Percentiles rank a stretch among this genome's conserved stretches.
phyloP scores from a whole-genome alignment of 2,797 vertebrate species.

The Galagoides demidoff region DNA sequence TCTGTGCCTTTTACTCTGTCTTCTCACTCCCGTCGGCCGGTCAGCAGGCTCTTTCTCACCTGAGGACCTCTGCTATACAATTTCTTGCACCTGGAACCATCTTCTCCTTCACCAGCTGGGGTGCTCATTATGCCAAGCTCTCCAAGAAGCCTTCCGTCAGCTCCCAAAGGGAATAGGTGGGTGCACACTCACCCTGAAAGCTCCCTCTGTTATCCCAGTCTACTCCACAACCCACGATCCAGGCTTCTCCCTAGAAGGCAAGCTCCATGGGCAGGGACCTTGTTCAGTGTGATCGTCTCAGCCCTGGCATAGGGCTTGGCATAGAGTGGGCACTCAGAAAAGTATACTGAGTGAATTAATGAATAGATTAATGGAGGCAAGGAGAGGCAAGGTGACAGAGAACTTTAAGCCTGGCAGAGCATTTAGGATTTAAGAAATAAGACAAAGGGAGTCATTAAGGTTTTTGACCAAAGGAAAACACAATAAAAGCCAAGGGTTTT shows the following conservation, averaged over 20 bases:
- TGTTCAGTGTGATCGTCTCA: not conserved
- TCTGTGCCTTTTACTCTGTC: not conserved
- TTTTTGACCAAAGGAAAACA: conserved; percentile 64
- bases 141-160: not conserved
- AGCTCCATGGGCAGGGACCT: not conserved
- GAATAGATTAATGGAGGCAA: not conserved
- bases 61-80: not conserved
- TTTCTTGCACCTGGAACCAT: not conserved
- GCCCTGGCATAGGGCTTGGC: not conserved
- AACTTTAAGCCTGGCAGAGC: not conserved
- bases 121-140: not conserved
- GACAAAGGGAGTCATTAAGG: not conserved
- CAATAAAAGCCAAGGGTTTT: not conserved
- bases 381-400: not conserved
- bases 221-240: not conserved
- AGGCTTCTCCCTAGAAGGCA: not conserved
- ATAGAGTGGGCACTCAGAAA: not conserved
- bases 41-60: not conserved
- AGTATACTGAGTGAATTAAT: not conserved
- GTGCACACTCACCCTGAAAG: too few relatives aligned
- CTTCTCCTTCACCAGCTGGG: not conserved
- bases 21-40: not conserved
- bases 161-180: not conserved
- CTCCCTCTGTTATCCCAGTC: not conserved
- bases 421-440: not conserved